These are phyloP conservation scores for Epicauta chinensis DNA, from an alignment of 1,140 invertebrate species.

Conservation along the genomic window DNA sequence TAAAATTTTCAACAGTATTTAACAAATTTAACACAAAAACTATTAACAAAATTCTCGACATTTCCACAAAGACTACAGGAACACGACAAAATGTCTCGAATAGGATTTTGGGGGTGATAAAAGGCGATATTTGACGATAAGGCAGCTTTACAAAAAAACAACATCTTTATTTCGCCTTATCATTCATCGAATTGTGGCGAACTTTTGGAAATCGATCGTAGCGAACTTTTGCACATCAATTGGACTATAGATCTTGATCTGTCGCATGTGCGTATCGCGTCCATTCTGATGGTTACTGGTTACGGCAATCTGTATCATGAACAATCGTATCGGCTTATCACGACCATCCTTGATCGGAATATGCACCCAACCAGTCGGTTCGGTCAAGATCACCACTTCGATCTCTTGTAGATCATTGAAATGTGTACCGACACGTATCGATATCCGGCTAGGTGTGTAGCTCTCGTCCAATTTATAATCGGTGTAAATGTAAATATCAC, in stretches of 20 bases:
- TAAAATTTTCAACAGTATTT: background rate
- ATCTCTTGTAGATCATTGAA: conserved; percentile 98
- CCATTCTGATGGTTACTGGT: conserved; percentile 99
- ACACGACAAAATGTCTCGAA: no score
- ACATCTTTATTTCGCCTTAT: conserved; percentile 4
- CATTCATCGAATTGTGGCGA: conserved; percentile 65
- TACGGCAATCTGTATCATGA: conserved; percentile 96
- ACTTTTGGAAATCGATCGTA: conserved; percentile 76
- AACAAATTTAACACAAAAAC: background rate
- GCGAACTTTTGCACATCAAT: conserved; percentile 76
- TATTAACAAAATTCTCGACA: no score
- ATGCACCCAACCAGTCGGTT: conserved; percentile 90
- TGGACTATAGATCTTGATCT: conserved; percentile 94
- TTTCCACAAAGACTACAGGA: no score
- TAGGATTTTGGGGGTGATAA: no score
- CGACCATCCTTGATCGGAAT: conserved; percentile 87
- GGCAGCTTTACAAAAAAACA: background rate
- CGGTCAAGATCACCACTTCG: conserved; percentile 88
- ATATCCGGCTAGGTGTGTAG: conserved; percentile 95
- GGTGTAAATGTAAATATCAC: conserved; percentile 94
- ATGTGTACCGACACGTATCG: conserved; percentile 89
- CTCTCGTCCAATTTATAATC: conserved; percentile 99
- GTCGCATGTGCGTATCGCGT: conserved; percentile 93
- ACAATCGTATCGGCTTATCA: conserved; percentile 83
- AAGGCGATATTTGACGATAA: no score